phyloP scores from a whole-genome alignment of 2,797 vertebrate species.

The Pangasius macronema region DNA sequence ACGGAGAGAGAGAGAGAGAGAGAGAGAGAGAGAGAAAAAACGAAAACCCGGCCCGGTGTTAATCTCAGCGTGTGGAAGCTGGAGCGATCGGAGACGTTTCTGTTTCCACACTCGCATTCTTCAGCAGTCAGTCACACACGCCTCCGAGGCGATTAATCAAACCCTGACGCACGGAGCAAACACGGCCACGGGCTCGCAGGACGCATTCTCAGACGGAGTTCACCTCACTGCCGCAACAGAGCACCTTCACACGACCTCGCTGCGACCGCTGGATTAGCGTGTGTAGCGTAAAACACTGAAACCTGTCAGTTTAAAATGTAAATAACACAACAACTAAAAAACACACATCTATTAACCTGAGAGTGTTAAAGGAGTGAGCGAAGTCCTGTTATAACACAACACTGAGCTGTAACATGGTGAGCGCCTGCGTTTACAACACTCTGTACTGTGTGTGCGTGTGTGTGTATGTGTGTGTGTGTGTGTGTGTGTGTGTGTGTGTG shows the following conservation, averaged over 20 bases:
- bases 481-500: not conserved
- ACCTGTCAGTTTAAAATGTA: not conserved
- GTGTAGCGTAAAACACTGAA: not conserved
- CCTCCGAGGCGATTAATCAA: not conserved
- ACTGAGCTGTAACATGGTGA: not conserved
- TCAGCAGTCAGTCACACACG: not conserved
- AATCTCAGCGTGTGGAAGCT: not conserved
- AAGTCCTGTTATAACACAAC: not conserved
- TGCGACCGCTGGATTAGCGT: not conserved
- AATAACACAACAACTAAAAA: not conserved
- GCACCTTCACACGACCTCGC: not conserved
- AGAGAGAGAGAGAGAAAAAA: not conserved
- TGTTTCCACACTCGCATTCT: not conserved
- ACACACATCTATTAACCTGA: not conserved
- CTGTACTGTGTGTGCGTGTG: not conserved
- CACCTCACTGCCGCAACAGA: too few relatives aligned
- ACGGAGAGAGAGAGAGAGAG: not conserved
- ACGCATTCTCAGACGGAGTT: too few relatives aligned
- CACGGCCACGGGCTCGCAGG: not conserved
- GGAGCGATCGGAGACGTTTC: not conserved
- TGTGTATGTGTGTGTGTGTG: conserved; percentile 4
- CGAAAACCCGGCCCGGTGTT: not conserved
- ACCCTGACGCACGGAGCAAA: not conserved
- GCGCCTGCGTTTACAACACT: not conserved
- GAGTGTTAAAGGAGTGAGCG: not conserved